A percentile compares a stretch with the other conserved stretches of the same genome.
Conservation (phyloP, 2,888 invertebrate genomes). For the Bombylius major region DNA sequence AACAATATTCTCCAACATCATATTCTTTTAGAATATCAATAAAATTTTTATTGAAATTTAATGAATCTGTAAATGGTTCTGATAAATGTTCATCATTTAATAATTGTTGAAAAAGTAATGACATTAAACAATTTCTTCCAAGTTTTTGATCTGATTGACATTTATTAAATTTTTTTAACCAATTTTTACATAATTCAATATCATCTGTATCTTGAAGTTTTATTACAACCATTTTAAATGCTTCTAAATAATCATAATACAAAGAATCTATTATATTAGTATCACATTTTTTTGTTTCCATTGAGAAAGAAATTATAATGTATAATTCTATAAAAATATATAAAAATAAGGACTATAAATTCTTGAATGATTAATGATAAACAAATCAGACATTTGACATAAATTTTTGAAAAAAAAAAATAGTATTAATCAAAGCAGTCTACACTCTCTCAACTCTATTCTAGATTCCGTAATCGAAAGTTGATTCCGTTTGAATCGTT, state of each 20-base stretch:
- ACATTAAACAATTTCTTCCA: conserved; percentile 25
- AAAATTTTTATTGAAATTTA: conserved; percentile 1
- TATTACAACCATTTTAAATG: conserved; percentile 17
- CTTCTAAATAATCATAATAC: conserved; percentile 20
- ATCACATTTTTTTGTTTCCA: neutral
- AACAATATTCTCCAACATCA: too few relatives aligned
- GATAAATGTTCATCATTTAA: conserved; percentile 4
- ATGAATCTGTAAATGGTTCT: conserved; percentile 7
- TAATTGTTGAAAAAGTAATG: conserved; percentile 26
- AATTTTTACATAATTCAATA: conserved; percentile 19
- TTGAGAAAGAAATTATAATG: too few relatives aligned
- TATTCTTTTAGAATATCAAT: neutral
- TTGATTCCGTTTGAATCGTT: too few relatives aligned
- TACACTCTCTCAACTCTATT: too few relatives aligned
- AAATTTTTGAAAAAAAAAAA: too few relatives aligned
- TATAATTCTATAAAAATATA: too few relatives aligned
- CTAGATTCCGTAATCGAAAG: too few relatives aligned
- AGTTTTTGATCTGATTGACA: conserved; percentile 21
- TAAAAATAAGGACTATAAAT: too few relatives aligned
- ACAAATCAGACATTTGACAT: too few relatives aligned
- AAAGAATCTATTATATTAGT: conserved; percentile 17
- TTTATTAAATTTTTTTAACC: conserved; percentile 26
- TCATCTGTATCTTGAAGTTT: conserved; percentile 17
- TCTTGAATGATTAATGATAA: too few relatives aligned
- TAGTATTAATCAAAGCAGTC: too few relatives aligned